phyloP scores from a whole-genome alignment of 2,797 vertebrate genomes.

The Xiphorhynchus erythropygius region DNA sequence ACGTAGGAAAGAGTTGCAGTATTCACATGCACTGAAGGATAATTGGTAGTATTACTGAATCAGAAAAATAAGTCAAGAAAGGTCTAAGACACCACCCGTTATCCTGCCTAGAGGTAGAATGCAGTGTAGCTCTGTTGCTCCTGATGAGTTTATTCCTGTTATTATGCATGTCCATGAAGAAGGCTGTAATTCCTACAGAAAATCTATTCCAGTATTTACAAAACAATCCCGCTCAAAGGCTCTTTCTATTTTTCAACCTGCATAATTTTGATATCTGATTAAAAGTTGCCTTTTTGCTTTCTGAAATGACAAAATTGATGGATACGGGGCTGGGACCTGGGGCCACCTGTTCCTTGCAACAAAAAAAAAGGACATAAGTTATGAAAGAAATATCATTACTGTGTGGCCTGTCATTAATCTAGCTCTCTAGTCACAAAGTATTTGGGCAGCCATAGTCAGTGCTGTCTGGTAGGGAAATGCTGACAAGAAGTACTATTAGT shows the following conservation, averaged over 20 bases:
- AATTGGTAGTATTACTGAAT: background rate
- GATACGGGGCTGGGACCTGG: background rate
- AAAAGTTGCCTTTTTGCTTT: background rate
- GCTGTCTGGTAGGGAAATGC: background rate
- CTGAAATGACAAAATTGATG: background rate
- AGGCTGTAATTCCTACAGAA: background rate
- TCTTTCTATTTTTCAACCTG: background rate
- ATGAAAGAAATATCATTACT: background rate
- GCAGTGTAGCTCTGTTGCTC: background rate
- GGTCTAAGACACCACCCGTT: background rate
- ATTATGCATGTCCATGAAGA: background rate
- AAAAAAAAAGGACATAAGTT: background rate
- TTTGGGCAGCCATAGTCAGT: background rate
- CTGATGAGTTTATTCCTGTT: background rate
- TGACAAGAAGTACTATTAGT: slow-evolving; percentile 3
- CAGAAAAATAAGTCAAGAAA: background rate
- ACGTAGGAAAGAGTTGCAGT: background rate
- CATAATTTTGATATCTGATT: background rate
- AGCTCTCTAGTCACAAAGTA: background rate
- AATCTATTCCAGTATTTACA: background rate
- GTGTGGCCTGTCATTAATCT: background rate
- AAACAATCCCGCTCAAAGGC: background rate
- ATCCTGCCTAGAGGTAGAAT: background rate
- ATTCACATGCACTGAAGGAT: background rate
- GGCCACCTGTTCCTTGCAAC: background rate